Base-by-base conservation (phyloP, 2,113 vertebrate genomes). In the Oreochromis niloticus region DNA sequence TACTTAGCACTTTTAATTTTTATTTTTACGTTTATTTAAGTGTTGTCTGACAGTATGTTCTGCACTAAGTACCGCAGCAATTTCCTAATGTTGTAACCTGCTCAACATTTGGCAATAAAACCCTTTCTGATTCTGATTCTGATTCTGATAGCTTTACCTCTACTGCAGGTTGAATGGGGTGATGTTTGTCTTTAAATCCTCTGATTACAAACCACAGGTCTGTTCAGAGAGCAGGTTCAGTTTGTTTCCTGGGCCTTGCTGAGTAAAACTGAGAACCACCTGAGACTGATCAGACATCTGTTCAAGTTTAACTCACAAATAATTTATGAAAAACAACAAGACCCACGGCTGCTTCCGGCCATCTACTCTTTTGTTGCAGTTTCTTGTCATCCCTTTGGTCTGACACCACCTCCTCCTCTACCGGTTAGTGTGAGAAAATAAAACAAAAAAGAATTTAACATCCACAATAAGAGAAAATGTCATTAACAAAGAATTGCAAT, bases 91-190 rank as follows among this genome's bases (percentile, higher is more conserved):
- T n/a, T n/a, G n/a, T n/a, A n/a, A n/a, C n/a, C n/a, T n/a, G n/a
- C n/a, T n/a, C n/a, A n/a, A n/a, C n/a, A n/a, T n/a, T n/a, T n/a
- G n/a, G n/a, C n/a, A n/a, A n/a, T n/a, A n/a, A n/a, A n/a, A n/a
- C n/a, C n/a, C 22, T 24, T 24, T 24, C 22, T 24, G 22, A 24
- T 24, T 24, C 22, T 98, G 98, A 85, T 99, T 24, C 22, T 24
- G 22, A 24, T 24, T 24, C 22, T 98, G 98, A 85, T 99, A 99
- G 95, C 22, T n/a, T n/a, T 99, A 99, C 95, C 98, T 99, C 95
- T 99, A 99, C 96, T 96, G 98, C 94, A 97, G 52, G 82, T 87
- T 92, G 91, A 48, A 88, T 90, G 83, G 52, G 46, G 59, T 19
- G 24, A 24, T 39, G 3, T 50, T 46, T 66, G 56, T 75, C 30